phyloP scores from a whole-genome alignment of 2,113 vertebrate genomes.

The Stercorarius parasiticus region DNA sequence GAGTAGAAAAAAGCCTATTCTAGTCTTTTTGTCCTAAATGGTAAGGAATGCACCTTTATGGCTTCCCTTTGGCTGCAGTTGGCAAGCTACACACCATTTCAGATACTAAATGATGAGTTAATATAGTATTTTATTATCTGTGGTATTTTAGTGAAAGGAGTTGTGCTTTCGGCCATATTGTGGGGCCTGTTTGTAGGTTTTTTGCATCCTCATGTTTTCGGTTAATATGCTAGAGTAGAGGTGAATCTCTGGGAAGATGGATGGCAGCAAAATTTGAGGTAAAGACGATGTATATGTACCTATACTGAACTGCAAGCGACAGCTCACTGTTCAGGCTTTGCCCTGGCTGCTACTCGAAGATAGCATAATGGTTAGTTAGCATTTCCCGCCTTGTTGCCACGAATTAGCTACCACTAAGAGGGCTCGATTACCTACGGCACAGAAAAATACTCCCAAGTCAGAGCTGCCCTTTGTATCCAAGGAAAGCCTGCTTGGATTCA shows the following conservation, averaged over 20 bases:
- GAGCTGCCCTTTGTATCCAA: not conserved
- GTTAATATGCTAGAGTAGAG: not conserved
- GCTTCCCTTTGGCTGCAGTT: not conserved
- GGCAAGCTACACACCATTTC: not conserved
- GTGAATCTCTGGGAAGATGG: not conserved
- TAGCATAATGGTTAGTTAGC: no score
- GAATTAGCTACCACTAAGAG: not conserved
- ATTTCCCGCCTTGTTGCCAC: not conserved
- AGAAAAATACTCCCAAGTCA: not conserved
- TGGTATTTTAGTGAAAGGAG: not conserved
- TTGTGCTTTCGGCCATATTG: not conserved
- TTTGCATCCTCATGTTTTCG: not conserved
- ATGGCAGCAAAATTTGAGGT: not conserved
- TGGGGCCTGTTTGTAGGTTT: not conserved
- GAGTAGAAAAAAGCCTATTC: not conserved
- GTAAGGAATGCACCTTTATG: not conserved
- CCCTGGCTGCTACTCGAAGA: not conserved
- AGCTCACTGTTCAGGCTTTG: not conserved
- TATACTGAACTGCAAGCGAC: not conserved
- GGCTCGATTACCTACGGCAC: rapidly evolving
- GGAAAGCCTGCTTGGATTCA: not conserved
- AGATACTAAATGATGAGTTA: not conserved
- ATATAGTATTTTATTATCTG: not conserved
- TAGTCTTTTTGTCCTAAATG: not conserved
- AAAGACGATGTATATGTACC: not conserved